phyloP scores from a whole-genome alignment of 2,888 invertebrate species.

The Drosophila emarginata region DNA sequence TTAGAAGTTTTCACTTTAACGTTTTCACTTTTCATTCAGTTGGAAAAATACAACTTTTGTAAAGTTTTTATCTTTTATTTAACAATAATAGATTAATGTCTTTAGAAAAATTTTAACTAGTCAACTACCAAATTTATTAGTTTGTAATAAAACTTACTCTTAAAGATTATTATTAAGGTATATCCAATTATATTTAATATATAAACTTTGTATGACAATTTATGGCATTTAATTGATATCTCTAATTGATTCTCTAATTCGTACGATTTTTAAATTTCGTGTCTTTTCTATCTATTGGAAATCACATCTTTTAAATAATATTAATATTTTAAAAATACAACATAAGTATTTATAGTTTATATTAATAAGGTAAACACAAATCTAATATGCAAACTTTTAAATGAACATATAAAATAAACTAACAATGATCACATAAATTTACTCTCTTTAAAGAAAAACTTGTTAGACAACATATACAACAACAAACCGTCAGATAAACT shows the following conservation, averaged over 20 bases:
- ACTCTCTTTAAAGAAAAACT: conserved; percentile 45
- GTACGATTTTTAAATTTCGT: no score
- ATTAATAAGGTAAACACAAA: neutral
- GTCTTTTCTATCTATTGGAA: no score
- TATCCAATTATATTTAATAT: no score
- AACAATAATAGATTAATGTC: neutral
- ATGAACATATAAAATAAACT: conserved; percentile 16
- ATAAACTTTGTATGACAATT: no score
- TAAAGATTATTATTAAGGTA: no score
- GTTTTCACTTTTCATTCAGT: neutral
- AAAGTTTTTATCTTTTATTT: neutral
- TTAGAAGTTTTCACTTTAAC: neutral
- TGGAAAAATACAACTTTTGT: neutral
- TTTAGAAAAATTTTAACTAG: no score
- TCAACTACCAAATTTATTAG: no score
- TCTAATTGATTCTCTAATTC: no score
- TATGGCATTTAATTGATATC: no score
- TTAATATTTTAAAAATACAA: no score
- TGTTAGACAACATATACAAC: conserved; percentile 41
- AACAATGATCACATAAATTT: conserved; percentile 8
- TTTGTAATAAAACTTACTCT: no score
- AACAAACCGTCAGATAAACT: conserved; percentile 43
- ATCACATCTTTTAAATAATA: no score
- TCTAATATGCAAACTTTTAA: conserved; percentile 17
- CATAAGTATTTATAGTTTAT: neutral